These are phyloP conservation scores for Fratercula arctica DNA, from an alignment of 2,797 vertebrate genomes.

Conservation along the genomic window DNA sequence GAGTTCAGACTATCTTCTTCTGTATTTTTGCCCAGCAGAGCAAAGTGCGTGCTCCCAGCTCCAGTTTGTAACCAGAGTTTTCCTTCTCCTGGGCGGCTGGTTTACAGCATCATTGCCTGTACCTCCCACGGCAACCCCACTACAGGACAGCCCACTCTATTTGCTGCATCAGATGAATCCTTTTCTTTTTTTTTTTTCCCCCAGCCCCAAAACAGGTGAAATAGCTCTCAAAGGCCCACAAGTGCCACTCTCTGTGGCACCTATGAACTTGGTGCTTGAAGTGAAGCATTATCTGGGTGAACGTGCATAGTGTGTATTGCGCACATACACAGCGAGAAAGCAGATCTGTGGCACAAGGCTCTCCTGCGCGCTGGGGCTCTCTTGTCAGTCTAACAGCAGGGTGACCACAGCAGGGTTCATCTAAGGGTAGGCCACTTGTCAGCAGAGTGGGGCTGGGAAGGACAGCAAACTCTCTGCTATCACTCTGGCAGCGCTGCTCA, in stretches of 20 bases:
- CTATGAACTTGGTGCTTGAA: background rate
- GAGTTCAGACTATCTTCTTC: background rate
- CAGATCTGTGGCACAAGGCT: background rate
- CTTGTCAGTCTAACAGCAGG: background rate
- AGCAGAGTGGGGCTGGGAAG: background rate
- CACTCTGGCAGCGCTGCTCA: background rate
- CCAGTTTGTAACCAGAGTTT: background rate
- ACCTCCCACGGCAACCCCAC: background rate
- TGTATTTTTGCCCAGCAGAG: rapidly evolving
- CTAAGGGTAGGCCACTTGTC: background rate
- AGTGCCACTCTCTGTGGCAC: background rate
- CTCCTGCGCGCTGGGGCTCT: background rate
- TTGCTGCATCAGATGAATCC: background rate
- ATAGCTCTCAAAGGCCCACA: background rate
- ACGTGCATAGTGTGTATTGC: background rate
- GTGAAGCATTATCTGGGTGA: background rate
- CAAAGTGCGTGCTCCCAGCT: background rate
- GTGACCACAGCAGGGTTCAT: background rate
- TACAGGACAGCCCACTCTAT: background rate
- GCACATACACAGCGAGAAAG: background rate
- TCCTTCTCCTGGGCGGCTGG: background rate
- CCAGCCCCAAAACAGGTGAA: background rate
- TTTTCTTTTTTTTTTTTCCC: background rate
- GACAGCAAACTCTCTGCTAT: background rate
- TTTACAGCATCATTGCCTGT: background rate